Evolutionary conservation across 2,888 invertebrate genomes (phyloP).

Genomic region (Pseudococcus jackbeardsleyi): DNA sequence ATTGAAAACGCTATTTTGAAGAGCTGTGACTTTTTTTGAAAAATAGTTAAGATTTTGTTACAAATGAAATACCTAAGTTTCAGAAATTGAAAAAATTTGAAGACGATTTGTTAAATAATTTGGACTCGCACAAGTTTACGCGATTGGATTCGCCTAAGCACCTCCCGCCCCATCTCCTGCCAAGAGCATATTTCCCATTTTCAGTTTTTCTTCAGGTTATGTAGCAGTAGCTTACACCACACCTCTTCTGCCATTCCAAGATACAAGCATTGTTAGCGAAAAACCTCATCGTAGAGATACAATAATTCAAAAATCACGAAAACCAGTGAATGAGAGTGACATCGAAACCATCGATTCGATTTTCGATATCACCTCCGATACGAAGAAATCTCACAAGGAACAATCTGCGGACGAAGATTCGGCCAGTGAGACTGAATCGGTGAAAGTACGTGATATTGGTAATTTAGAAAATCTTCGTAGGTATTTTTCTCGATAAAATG

Average conservation of each 20-base stretch:
- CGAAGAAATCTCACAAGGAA: not conserved
- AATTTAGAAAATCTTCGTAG: too few species aligned
- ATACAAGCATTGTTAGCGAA: not conserved
- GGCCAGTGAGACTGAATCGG: constrained; percentile 15
- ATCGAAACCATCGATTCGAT: constrained; percentile 15
- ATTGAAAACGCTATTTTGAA: too few species aligned
- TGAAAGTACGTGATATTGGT: not conserved
- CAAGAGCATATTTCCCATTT: too few species aligned
- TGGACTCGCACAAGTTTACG: too few species aligned
- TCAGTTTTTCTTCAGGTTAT: not conserved
- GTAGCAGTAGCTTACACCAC: constrained; percentile 35
- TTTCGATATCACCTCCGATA: constrained; percentile 9
- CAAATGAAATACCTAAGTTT: too few species aligned
- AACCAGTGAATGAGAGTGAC: constrained; percentile 16
- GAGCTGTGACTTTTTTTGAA: too few species aligned
- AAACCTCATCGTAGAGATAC: not conserved
- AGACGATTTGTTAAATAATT: too few species aligned
- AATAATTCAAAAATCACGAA: not conserved
- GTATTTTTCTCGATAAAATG: too few species aligned
- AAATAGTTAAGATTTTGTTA: too few species aligned
- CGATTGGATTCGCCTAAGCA: too few species aligned
- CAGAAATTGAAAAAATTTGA: too few species aligned
- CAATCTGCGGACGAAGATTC: not conserved
- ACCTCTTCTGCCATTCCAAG: not conserved
- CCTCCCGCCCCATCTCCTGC: not conserved